Evolutionary conservation across 2,113 vertebrate genomes (phyloP).

Genomic region (Lepidothrix coronata): DNA sequence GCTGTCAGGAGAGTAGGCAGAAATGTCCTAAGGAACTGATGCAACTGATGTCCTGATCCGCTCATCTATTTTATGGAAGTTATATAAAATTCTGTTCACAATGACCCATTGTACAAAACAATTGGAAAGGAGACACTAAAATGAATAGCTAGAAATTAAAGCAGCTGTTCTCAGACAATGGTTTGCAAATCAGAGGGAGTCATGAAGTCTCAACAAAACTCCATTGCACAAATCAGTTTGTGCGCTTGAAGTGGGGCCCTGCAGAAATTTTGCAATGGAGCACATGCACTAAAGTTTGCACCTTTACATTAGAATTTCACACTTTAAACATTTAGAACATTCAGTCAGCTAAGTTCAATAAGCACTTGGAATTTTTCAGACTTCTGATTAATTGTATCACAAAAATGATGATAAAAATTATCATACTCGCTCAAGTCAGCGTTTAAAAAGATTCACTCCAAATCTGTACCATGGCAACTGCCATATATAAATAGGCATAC

Average conservation of each 20-base stretch:
- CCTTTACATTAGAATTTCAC: not conserved
- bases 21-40: not conserved
- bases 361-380: not conserved
- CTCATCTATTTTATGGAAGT: not conserved
- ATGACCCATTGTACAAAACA: not conserved
- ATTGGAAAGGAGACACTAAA: not conserved
- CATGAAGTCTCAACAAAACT: not conserved
- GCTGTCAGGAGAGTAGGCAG: not conserved
- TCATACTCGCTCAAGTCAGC: not conserved
- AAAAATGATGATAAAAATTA: not conserved
- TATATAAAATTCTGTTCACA: not conserved
- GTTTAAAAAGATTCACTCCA: not conserved
- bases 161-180: conserved; percentile 41
- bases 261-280: not conserved
- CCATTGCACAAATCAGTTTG: not conserved
- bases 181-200: not conserved
- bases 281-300: not conserved
- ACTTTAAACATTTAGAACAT: not conserved
- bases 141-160: conserved; percentile 2
- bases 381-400: not conserved
- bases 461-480: not conserved
- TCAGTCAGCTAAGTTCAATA: not conserved
- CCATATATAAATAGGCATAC: not conserved
- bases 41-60: not conserved
- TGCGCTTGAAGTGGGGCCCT: not conserved